These are phyloP conservation scores for Eupithecia exiguata DNA, from an alignment of 2,888 invertebrate species.

Conservation along the genomic window DNA sequence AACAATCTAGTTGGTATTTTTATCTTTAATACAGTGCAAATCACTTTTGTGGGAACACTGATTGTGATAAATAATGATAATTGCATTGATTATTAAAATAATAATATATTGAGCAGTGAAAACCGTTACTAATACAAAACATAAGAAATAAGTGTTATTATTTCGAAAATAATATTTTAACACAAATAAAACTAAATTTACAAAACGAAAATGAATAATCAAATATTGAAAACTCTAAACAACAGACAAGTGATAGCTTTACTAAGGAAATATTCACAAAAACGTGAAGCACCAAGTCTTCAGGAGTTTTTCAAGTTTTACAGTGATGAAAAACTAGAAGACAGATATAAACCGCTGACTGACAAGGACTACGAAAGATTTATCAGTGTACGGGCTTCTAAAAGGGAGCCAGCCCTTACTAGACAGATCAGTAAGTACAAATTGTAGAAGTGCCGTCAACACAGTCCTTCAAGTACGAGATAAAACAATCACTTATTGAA, in stretches of 20 bases:
- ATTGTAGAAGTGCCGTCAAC: too few species aligned
- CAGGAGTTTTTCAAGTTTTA: constrained; percentile 70
- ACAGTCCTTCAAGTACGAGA: too few species aligned
- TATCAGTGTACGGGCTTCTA: constrained; percentile 63
- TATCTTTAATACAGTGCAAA: constrained; percentile 3
- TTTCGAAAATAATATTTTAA: neutral
- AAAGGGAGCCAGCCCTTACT: constrained; percentile 71
- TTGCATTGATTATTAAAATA: neutral
- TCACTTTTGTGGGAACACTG: neutral
- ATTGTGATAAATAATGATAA: neutral
- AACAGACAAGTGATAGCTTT: constrained; percentile 48
- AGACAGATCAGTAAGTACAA: constrained; percentile 75
- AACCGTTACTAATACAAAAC: too few species aligned
- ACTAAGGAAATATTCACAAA: constrained; percentile 51
- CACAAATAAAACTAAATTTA: neutral
- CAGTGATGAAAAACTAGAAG: constrained; percentile 54
- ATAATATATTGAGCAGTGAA: neutral
- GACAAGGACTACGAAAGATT: constrained; percentile 69
- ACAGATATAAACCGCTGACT: constrained; percentile 57
- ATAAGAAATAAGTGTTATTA: neutral
- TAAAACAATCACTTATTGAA: too few species aligned
- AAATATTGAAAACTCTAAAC: constrained; percentile 50
- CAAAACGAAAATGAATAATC: constrained; percentile 43
- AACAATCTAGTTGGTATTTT: neutral
- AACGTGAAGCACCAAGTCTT: constrained; percentile 48